Evolutionary conservation across 37 sponge, comb jelly and placozoan genomes (phyloP), one percentile per base, ranked within the genome.

Genomic region (Lycopodina hypogea): DNA sequence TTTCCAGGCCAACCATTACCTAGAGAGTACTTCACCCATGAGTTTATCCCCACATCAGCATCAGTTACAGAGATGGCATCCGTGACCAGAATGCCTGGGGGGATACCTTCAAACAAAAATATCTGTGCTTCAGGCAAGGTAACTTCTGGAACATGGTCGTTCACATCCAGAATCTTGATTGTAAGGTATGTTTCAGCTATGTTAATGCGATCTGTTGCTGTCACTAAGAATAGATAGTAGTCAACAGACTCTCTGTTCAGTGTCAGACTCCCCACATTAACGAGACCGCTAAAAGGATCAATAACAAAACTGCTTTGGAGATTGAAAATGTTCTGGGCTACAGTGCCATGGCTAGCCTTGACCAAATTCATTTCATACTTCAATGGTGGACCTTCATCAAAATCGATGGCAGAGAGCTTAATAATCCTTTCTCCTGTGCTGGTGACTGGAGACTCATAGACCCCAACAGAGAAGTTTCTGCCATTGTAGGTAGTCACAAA

Each of bases 81-180:
- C n/a, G 52, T 45, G 12, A 90, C 68, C 3, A 45, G 1, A 18
- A 78, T 66, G 23, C 78, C 83, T 0, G 28, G 36, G 23, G 73
- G 78, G 12, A 39, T 18, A 4, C 55, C 29, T 68, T 90, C 91
- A 23, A 17, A 30, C 0, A 86, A 19, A 7, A 9, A 7, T 0
- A 40, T 23, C 3, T 29, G 42, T 8, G 51, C 24, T 6, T 66
- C n/a, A 1, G 56, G 71, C 1, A n/a, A 33, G 28, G 45, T 3
- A 29, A 92, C 74, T 12, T 42, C 69, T 1, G 96, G 96, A 12
- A 76, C 2, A 42, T 82, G 72, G 38, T 92, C 90, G 48, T 95
- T 95, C 45, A 89, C 81, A 72, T 95, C 93, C 28, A 74, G 71
- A 3, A 95, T 78, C 7, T 63, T 57, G 23, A 95, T 68, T 21